Evolutionary conservation across 2,888 invertebrate genomes (phyloP).

Genomic region (Caenorhabditis virilis): DNA sequence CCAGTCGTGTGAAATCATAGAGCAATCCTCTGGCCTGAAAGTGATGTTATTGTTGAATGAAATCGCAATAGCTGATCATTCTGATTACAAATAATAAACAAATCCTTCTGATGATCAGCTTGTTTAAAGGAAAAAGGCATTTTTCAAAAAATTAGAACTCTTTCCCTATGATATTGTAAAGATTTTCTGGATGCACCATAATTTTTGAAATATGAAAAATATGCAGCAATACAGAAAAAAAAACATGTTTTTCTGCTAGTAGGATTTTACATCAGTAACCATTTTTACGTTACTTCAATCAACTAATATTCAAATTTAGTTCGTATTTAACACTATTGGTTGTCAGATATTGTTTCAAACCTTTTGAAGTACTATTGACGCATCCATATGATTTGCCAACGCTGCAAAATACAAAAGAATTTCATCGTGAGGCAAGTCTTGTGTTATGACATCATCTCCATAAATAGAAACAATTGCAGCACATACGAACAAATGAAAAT

Average conservation of each 20-base stretch:
- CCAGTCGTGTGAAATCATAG: conserved; percentile 85
- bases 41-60: not conserved
- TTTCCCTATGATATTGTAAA: not conserved
- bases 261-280: not conserved
- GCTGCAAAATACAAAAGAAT: conserved; percentile 93
- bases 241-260: not conserved
- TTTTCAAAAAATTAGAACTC: not conserved
- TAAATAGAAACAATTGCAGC: conserved; percentile 90
- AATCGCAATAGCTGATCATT: not conserved
- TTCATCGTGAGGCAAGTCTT: conserved; percentile 88
- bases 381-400: conserved; percentile 96
- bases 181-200: not conserved
- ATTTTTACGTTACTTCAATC: not conserved
- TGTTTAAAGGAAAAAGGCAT: not conserved
- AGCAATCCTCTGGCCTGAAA: conserved; percentile 82
- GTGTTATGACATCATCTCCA: conserved; percentile 79
- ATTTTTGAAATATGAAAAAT: conserved; percentile 7
- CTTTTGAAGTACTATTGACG: conserved; percentile 84
- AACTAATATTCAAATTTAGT: not conserved
- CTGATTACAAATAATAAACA: too few relatives aligned
- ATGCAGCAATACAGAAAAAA: not conserved
- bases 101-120: too few relatives aligned
- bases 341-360: too few relatives aligned
- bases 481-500: conserved; percentile 92
- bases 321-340: not conserved